Percentiles rank a stretch among this genome's conserved stretches.
These are phyloP conservation scores for Phoeniculus purpureus DNA, from an alignment of 2,797 vertebrate species.

Conservation along the genomic window DNA sequence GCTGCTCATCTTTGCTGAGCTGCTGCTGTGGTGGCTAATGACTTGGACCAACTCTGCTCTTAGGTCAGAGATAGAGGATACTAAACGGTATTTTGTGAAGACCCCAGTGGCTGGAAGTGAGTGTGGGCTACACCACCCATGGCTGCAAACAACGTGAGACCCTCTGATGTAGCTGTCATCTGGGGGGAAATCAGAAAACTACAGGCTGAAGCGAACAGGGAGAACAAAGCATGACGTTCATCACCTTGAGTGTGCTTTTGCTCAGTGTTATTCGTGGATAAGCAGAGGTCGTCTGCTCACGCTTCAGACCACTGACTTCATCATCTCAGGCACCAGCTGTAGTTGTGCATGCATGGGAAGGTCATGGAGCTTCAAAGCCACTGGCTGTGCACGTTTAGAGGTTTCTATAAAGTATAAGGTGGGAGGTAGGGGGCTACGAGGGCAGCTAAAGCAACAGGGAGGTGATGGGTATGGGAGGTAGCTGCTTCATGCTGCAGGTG, in stretches of 20 bases:
- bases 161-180: neutral
- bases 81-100: neutral
- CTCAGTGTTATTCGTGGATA: neutral
- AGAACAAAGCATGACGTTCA: neutral
- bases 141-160: neutral
- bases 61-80: neutral
- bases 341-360: neutral
- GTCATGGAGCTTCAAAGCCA: neutral
- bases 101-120: neutral
- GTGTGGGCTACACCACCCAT: neutral
- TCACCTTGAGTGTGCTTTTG: neutral
- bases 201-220: neutral
- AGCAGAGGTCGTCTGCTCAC: neutral
- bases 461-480: neutral
- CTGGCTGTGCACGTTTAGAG: neutral
- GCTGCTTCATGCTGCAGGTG: neutral
- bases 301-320: neutral
- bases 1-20: neutral
- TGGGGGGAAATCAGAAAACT: neutral
- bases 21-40: neutral
- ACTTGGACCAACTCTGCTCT: neutral
- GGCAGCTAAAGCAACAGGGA: neutral
- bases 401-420: neutral
- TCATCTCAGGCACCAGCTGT: neutral
- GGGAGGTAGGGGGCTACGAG: rapidly evolving